Evolutionary conservation across 2,113 vertebrate species (phyloP), one percentile per base, ranked within the genome.

Genomic region (Halcyon senegalensis): DNA sequence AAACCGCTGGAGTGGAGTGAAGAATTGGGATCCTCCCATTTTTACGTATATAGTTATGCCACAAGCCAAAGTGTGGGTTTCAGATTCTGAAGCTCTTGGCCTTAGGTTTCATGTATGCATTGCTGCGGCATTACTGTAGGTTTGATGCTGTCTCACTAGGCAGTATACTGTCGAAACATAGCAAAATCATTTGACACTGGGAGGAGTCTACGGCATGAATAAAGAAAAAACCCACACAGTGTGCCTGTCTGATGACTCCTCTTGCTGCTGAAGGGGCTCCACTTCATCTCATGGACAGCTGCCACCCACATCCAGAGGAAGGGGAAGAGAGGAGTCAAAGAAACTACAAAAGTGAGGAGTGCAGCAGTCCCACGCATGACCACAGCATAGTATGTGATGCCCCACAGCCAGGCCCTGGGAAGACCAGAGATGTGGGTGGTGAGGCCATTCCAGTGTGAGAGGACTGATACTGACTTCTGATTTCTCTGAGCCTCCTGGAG

Each of bases 331-430:
- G 39, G 33, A 85, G 20, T 64, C 72, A 79, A 85, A 79, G 20
- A 80, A 76, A 69, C 55, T 3, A 50, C 0, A 2, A 35, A 73
- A 68, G 6, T 1, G n/a, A 70, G 46, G 5, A 63, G 3, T 0
- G 0, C 16, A 66, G 44, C 8, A 59, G 19, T 48, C 5, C 20
- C 35, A 68, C n/a, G 13, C 7, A 1, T 39, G 56, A 55, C 5
- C 11, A 25, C 20, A 44, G 27, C 37, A 67, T 24, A 41, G 28
- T 24, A 35, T 0, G 1, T 18, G 18, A 10, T 1, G 0, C n/a
- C 1, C 2, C 20, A 62, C n/a, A 67, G 33, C 3, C 55, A 77
- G 59, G 6, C 10, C 7, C 9, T 30, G 23, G 7, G 21, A 79
- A 31, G 27, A 80, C 11, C n/a, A 35, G 55, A 18, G 11, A 11